Conservation (phyloP, 2,797 vertebrate genomes). For the Diplodus sargus region DNA sequence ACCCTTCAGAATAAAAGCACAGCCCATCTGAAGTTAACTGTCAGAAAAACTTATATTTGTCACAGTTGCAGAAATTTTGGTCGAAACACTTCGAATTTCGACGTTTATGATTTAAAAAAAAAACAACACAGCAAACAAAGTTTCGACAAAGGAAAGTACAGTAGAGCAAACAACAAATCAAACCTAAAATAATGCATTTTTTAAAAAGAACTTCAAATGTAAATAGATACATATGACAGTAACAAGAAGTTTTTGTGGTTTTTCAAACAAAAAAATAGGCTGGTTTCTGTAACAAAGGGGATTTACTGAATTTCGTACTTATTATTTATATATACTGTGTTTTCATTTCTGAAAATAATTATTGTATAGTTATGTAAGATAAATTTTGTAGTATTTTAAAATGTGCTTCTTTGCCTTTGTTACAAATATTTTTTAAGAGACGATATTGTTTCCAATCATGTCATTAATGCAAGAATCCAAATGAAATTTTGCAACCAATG, state of each 20-base stretch:
- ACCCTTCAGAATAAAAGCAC: constrained; percentile 25
- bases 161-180: background rate
- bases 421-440: too few species aligned
- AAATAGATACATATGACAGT: background rate
- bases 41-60: background rate
- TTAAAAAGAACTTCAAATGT: background rate
- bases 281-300: background rate
- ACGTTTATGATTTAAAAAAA: background rate
- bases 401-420: too few species aligned
- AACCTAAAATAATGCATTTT: background rate
- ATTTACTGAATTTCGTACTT: background rate
- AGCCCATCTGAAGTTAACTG: background rate
- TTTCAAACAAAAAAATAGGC: background rate
- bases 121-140: background rate
- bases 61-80: background rate
- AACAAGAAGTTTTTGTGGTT: background rate
- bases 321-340: too few species aligned
- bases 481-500: too few species aligned
- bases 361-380: too few species aligned
- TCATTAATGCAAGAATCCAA: too few species aligned
- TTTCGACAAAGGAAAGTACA: background rate
- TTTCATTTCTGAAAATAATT: background rate
- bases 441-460: too few species aligned
- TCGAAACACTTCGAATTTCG: background rate
- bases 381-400: too few species aligned